Base-by-base conservation (phyloP, 1,140 invertebrate species). In the Lutraria rhynchaena region DNA sequence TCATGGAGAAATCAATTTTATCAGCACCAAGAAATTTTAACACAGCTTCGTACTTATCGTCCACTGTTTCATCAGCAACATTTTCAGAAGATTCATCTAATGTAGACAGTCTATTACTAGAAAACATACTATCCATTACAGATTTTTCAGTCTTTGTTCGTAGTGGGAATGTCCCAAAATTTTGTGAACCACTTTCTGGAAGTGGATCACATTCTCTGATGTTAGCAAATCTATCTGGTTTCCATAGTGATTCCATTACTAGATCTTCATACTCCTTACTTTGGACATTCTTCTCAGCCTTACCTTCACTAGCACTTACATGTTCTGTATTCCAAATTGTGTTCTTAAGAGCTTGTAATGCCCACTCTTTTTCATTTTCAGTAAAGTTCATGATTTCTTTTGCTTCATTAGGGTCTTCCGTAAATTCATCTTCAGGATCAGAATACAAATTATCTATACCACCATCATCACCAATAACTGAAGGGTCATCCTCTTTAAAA, bases 251-350 rank as follows among this genome's bases (percentile, higher is more conserved):
- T 15, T 86, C 69, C 22, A 87, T 74, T 31, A 86, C 55, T 29
- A 88, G 31, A 76, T 91, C 90, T 67, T 91, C 90, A 85, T 89
- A 90, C 80, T 90, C 89, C 69, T 83, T 83, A 80, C 87, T 87
- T 0, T 69, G 33, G 15, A 57, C 19, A 74, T 53, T 74, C 31
- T 61, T 78, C 37, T 69, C 53, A 37, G 67, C 33, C 22, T 4
- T 29, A 11, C 69, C 51, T 63, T 67, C 53, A 15, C 17, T 19
- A 22, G 60, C 74, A 60, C 83, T 83, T 3, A 90, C 70, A 82
- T 91, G 90, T 44, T 85, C 87, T 11, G 87, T 85, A 81, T 91
- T 91, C 87, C 87, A 90, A 17, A 88, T 27, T 3, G 89, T 91
- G 58, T 91, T 91, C 44, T 90, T 87, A n/a, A 90, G 78, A 3